Conservation (phyloP, 2,113 vertebrate genomes). For the Cisticola juncidis region DNA sequence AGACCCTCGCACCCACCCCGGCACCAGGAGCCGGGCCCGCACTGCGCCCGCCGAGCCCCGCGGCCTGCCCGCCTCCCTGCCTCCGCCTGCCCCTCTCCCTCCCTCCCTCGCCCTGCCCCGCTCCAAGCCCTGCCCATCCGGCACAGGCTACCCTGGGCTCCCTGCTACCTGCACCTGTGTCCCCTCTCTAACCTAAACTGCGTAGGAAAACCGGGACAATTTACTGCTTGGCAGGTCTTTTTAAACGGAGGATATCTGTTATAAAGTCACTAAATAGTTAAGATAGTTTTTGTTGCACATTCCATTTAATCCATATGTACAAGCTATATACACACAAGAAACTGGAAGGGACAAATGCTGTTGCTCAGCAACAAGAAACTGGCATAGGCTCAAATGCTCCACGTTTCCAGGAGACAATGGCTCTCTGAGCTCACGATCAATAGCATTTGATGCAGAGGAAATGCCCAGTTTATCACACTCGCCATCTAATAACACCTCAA, state of each 20-base stretch:
- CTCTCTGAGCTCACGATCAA: conserved; percentile 51
- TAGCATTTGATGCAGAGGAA: conserved; percentile 58
- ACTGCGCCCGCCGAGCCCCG: too few species aligned
- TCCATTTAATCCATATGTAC: conserved; percentile 55
- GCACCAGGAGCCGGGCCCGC: background rate
- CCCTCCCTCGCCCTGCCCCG: background rate
- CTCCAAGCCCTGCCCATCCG: rapidly evolving
- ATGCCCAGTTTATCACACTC: conserved; percentile 42
- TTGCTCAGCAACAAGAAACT: conserved; percentile 71
- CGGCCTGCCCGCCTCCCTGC: too few species aligned
- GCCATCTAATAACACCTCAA: conserved; percentile 38
- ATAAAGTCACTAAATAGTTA: conserved; percentile 41
- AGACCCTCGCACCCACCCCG: background rate
- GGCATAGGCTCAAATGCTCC: conserved; percentile 55
- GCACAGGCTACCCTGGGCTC: too few species aligned
- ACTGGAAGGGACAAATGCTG: conserved; percentile 58
- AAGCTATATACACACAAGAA: conserved; percentile 34
- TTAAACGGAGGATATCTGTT: background rate
- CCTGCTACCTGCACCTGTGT: rapidly evolving
- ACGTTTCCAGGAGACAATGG: conserved; percentile 53
- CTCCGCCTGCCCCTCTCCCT: too few species aligned
- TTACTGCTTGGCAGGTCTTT: background rate
- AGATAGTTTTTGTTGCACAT: background rate
- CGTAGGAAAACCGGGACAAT: background rate
- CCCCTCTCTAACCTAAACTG: background rate